Evolutionary conservation across 1,140 invertebrate species (phyloP).

Genomic region (Neuroterus valhalla): DNA sequence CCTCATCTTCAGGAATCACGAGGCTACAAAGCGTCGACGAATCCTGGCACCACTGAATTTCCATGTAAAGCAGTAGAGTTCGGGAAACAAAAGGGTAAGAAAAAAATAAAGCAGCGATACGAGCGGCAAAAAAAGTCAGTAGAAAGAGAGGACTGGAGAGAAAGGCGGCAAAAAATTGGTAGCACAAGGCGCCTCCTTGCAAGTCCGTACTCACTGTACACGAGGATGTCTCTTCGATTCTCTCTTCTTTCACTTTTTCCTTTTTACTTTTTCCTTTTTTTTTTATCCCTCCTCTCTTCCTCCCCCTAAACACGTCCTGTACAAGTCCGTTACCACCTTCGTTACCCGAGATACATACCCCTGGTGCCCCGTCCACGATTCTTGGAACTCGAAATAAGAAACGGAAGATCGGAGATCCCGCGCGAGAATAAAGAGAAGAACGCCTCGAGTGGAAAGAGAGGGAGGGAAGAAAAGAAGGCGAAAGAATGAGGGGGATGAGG

Average conservation of each 20-base stretch:
- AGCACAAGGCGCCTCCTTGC: slow-evolving; percentile 28
- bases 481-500: slow-evolving; percentile 38
- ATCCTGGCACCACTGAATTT: not conserved
- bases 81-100: not conserved
- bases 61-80: not conserved
- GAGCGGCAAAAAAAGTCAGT: not conserved
- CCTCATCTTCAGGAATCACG: not conserved
- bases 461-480: not conserved
- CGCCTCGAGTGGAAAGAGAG: slow-evolving; percentile 15
- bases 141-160: not conserved
- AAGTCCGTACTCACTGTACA: slow-evolving; percentile 15
- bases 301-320: slow-evolving; percentile 33
- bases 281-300: slow-evolving; percentile 30
- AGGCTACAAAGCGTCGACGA: not conserved
- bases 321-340: slow-evolving; percentile 43
- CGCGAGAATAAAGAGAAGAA: slow-evolving; percentile 36
- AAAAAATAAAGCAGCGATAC: not conserved
- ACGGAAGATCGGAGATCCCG: slow-evolving; percentile 38
- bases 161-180: slow-evolving; percentile 23
- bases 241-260: slow-evolving; percentile 22
- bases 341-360: slow-evolving; percentile 35
- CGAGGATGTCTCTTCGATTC: slow-evolving; percentile 26
- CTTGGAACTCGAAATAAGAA: slow-evolving; percentile 38
- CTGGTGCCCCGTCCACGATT: slow-evolving; percentile 17
- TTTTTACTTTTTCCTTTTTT: slow-evolving; percentile 32